Evolutionary conservation across 2,113 vertebrate genomes (phyloP).

Genomic region (Calidris pygmaea): DNA sequence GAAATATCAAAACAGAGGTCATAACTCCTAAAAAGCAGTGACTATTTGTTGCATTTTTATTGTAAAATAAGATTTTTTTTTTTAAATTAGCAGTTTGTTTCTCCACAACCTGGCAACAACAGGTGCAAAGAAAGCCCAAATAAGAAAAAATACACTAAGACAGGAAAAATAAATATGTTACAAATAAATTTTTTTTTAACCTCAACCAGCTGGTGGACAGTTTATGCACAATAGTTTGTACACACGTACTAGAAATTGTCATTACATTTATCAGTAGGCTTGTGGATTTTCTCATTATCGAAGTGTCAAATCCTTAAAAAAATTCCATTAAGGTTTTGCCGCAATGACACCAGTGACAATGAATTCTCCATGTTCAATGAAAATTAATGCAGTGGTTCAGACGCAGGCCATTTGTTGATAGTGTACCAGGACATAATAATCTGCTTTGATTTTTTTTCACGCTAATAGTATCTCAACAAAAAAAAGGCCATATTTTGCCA

Average conservation of each 20-base stretch:
- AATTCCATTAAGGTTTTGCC: slow-evolving; percentile 30
- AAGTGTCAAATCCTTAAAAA: slow-evolving; percentile 22
- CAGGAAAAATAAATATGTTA: neutral
- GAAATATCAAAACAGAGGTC: neutral
- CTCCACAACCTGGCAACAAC: neutral
- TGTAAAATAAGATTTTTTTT: neutral
- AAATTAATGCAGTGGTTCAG: slow-evolving; percentile 38
- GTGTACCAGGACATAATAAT: neutral
- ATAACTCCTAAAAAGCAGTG: neutral
- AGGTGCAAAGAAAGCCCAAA: neutral
- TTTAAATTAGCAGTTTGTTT: neutral
- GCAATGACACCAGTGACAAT: slow-evolving; percentile 19
- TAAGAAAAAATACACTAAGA: neutral
- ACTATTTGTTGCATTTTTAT: neutral
- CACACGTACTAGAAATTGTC: neutral
- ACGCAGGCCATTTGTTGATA: slow-evolving; percentile 9
- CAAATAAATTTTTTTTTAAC: neutral
- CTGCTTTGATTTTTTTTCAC: slow-evolving; percentile 12
- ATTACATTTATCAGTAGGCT: slow-evolving; percentile 12
- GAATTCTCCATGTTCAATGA: slow-evolving; percentile 26
- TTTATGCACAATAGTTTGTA: neutral
- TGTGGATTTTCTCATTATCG: slow-evolving; percentile 39
- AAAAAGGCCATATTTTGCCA: neutral
- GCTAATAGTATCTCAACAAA: neutral
- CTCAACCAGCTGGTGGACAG: neutral